phyloP scores from a whole-genome alignment of 1,140 invertebrate genomes.

The Drosophila watanabei region DNA sequence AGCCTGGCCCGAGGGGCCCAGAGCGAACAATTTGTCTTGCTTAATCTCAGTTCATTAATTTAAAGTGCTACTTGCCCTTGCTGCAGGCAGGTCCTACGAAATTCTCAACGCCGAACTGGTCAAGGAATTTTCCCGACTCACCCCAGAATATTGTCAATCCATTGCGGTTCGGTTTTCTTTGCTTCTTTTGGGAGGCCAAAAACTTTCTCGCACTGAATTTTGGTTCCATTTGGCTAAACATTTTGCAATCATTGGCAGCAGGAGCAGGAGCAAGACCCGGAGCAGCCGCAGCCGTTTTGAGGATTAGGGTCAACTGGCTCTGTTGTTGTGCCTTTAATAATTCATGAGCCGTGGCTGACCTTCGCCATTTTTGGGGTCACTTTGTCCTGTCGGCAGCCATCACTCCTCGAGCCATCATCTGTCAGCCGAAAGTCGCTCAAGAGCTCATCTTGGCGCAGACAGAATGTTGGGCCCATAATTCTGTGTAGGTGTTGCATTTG shows the following conservation, averaged over 20 bases:
- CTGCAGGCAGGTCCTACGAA: constrained; percentile 23
- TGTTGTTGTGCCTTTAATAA: constrained; percentile 65
- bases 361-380: constrained; percentile 71
- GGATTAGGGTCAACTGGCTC: constrained; percentile 72
- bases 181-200: constrained; percentile 13
- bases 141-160: constrained; percentile 46
- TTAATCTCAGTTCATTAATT: constrained; percentile 84
- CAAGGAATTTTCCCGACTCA: constrained; percentile 21
- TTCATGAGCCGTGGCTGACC: constrained; percentile 72
- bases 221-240: constrained; percentile 71
- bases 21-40: constrained; percentile 76
- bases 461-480: constrained; percentile 10
- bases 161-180: constrained; percentile 51
- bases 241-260: constrained; percentile 66
- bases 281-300: constrained; percentile 22
- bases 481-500: constrained; percentile 40
- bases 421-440: constrained; percentile 37
- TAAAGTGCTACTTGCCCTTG: constrained; percentile 75
- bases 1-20: constrained; percentile 18
- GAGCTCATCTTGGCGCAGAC: constrained; percentile 17
- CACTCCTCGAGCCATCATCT: constrained; percentile 18
- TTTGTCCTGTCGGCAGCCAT: constrained; percentile 49
- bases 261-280: not conserved
- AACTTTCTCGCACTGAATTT: constrained; percentile 33
- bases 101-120: constrained; percentile 25